Evolutionary conservation across 2,797 vertebrate genomes (phyloP).

Genomic region (Urocyon cinereoargenteus): DNA sequence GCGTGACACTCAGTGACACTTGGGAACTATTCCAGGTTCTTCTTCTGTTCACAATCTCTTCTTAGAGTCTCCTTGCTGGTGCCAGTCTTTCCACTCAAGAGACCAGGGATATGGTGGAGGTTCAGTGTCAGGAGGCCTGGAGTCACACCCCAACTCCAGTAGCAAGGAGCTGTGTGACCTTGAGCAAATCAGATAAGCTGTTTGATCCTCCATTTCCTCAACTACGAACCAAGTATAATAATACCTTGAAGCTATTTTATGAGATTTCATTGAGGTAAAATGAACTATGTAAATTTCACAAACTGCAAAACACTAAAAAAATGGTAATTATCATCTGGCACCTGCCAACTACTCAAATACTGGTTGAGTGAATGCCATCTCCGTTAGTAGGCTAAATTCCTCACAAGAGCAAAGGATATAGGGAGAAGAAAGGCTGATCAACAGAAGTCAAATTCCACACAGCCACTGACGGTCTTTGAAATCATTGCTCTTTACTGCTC

Average conservation of each 20-base stretch:
- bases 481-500: not conserved
- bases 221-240: not conserved
- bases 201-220: not conserved
- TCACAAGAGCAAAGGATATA: not conserved
- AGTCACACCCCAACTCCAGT: not conserved
- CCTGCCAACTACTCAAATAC: not conserved
- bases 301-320: not conserved
- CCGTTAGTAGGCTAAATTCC: not conserved
- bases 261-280: not conserved
- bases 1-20: not conserved
- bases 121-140: not conserved
- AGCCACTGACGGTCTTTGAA: not conserved
- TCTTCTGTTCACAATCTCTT: not conserved
- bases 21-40: not conserved
- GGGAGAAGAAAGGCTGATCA: not conserved
- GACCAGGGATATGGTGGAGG: not conserved
- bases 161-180: not conserved
- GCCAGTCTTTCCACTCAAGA: not conserved
- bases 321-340: not conserved
- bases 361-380: not conserved
- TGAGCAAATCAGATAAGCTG: not conserved
- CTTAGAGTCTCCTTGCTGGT: not conserved
- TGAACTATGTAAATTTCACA: conserved; percentile 16
- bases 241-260: not conserved
- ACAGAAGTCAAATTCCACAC: conserved; percentile 1